Evolutionary conservation across 2,113 vertebrate genomes (phyloP), one percentile per base, ranked within the genome.

Genomic region (Scomber scombrus): DNA sequence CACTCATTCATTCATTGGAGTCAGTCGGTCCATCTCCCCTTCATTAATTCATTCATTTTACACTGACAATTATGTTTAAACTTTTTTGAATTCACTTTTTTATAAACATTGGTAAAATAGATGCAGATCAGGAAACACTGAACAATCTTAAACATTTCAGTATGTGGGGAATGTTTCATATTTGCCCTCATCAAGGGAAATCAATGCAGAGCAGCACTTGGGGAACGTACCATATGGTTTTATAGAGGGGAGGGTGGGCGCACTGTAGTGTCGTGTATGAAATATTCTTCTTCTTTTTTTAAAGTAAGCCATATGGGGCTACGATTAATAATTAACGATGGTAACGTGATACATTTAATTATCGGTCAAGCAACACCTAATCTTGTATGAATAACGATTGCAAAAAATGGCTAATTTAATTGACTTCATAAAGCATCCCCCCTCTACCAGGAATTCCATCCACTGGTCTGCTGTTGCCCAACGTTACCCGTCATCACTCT

Each of bases 381-480:
- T 4, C 4, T 7, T 34, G 0, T 64, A 0, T 18, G 2, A 0
- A 3, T 9, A 16, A 3, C 54, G 34, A 16, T 2, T 0, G 2
- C 2, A 55, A 71, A 71, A 43, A 19, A 18, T 26, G 18, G 14
- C 0, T 26, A 47, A 26, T 0, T 19, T 15, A 2, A 29, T 4
- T 2, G 2, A 0, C 18, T 64, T 56, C 0, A 13, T 52, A 43
- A 19, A 56, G 9, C 9, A 11, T 8, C 47, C 74, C 84, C 64
- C 63, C 5, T 3, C 11, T 8, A 31, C 19, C 14, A 6, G 3
- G 56, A 51, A 14, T 0, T 31, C 23, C 60, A 51, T 81, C 16
- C 9, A 31, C 2, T 18, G 68, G 14, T n/a, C 80, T 58, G 55
- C 61, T 75, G 56, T 91, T 88, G 83, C 86, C 63, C 69, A 75